Conservation (phyloP, 2,797 vertebrate genomes). For the Geotrypetes seraphini region DNA sequence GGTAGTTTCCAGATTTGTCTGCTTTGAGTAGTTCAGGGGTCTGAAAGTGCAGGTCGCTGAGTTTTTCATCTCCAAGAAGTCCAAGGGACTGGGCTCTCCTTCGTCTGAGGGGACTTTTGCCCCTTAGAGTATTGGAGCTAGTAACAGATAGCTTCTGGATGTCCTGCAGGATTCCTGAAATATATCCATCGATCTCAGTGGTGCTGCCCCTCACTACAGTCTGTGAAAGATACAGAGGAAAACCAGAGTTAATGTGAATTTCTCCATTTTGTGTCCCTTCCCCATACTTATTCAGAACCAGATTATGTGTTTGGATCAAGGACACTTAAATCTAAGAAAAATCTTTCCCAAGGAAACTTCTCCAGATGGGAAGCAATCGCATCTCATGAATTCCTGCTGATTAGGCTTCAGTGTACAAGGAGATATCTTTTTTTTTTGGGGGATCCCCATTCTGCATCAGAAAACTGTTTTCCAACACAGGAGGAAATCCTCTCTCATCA, state of each 20-base stretch:
- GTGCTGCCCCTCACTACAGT: conserved; percentile 91
- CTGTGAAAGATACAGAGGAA: conserved; percentile 39
- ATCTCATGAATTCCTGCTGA: no score
- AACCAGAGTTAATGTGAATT: background rate
- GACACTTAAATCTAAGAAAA: no score
- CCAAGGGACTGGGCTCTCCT: conserved; percentile 87
- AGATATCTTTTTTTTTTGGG: no score
- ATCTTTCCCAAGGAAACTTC: no score
- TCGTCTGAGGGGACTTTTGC: conserved; percentile 79
- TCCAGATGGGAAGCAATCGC: no score
- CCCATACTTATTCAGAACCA: no score
- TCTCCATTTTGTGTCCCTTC: no score
- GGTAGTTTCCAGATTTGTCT: conserved; percentile 59
- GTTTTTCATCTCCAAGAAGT: conserved; percentile 76
- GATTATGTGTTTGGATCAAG: background rate
- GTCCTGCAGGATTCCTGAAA: conserved; percentile 84
- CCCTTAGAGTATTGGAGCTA: conserved; percentile 91
- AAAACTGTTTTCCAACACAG: no score
- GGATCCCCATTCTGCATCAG: no score
- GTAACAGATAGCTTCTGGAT: conserved; percentile 92
- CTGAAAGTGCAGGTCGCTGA: conserved; percentile 73
- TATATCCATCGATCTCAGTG: conserved; percentile 81
- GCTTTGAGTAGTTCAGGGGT: conserved; percentile 70
- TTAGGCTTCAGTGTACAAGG: no score
- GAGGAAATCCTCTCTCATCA: no score